phyloP scores from a whole-genome alignment of 35 echinoderm and acorn worm genomes.

The Strongylocentrotus purpuratus region DNA sequence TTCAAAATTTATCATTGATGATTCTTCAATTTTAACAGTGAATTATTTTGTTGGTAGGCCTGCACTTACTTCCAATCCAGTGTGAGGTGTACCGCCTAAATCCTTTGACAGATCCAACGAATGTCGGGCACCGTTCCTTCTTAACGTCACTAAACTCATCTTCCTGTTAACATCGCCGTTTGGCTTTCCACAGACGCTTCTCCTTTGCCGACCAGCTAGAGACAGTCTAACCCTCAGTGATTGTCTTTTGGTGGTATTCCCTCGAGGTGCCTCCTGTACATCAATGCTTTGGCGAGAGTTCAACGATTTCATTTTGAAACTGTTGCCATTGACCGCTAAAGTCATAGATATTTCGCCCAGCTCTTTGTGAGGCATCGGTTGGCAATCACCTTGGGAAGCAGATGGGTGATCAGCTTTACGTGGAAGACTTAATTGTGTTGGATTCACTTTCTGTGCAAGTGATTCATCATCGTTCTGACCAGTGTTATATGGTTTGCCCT shows the following conservation, averaged over 20 bases:
- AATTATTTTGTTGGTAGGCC: background rate
- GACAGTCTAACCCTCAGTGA: too few species aligned
- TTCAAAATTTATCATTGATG: too few species aligned
- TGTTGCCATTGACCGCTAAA: background rate
- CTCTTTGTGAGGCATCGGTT: background rate
- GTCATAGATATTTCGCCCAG: too few species aligned
- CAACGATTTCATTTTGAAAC: background rate
- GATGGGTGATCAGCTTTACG: background rate
- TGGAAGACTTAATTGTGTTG: background rate
- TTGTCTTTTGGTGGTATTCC: background rate
- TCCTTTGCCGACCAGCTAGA: too few species aligned
- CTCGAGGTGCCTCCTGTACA: background rate
- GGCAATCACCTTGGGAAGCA: background rate
- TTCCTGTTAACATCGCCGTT: background rate
- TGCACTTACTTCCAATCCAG: slow-evolving; percentile 74
- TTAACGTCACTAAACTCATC: background rate
- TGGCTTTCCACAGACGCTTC: background rate
- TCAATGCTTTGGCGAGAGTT: background rate
- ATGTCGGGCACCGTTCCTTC: slow-evolving; percentile 60
- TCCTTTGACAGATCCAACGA: slow-evolving; percentile 61
- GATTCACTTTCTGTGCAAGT: too few species aligned
- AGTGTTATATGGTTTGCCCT: background rate
- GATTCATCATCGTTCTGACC: too few species aligned
- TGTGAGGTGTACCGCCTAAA: slow-evolving; percentile 38
- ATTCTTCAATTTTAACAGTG: background rate